Base-by-base conservation (phyloP, 2,113 vertebrate species). In the Leuciscus idus region DNA sequence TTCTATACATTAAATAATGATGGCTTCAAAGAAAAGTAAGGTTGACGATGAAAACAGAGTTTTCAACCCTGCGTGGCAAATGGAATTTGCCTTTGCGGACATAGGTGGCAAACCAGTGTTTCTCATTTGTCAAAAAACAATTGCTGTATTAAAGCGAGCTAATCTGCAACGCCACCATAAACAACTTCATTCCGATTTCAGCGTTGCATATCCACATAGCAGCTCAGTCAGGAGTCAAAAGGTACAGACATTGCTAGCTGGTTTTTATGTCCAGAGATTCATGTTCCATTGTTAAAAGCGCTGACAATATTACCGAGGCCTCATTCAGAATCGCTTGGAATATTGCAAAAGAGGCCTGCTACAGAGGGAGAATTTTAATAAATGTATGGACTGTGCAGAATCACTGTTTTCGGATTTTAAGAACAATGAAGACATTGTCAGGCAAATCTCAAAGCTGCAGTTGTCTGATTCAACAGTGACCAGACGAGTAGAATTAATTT, bases 351-450 rank as follows among this genome's bases (percentile, higher is more conserved):
- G 72, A 74, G 36, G 5, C 72, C 72, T 43, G 43, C 72, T 26
- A 48, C 72, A 48, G 72, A 75, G 21, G 72, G 72, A 74, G 39
- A 74, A 48, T 74, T 74, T 46, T 39, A 74, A 74, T 39, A 74
- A 12, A 36, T 13, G n/a, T 48, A 50, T 74, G 1, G 43, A 75
- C 13, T 75, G 43, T 10, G 73, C 43, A 12, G 43, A 75, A 75
- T 26, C 72, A 11, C 72, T 26, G 10, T 75, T 75, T 75, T 50
- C 0, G 2, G 43, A 28, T 46, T 46, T 10, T 36, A 43, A 75
- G 23, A 75, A 48, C 43, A 75, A 75, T 12, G 72, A 75, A 4
- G 43, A 75, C 9, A 75, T 75, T 3, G 48, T 48, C 8, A 75
- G n/a, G 12, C 72, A 75, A 48, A 15, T 75, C 15, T 75, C 23